Evolutionary conservation across 2,888 invertebrate genomes (phyloP), one percentile per base, ranked within the genome.

Genomic region (Lycia hirtaria): DNA sequence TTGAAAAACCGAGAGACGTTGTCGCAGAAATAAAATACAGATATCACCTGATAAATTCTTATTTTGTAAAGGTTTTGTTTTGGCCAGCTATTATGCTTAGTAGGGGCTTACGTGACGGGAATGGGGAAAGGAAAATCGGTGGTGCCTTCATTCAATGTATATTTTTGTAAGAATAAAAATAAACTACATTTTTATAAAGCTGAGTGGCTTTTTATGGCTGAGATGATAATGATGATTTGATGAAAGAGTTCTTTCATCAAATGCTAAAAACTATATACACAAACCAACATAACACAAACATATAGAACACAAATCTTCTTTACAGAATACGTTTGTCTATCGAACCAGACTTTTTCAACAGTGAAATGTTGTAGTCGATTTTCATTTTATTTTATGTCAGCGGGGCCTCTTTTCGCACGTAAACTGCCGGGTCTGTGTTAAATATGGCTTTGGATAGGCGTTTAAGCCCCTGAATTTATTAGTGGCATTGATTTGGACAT

Each of bases 1-100:
- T 78, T 79, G 76, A 79, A 78, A 74, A 78, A 73, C 70, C 64
- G 64, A 66, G 62, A 60, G 68, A 69, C 69, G 58, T 65, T 73
- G 73, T 68, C 63, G 64, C 55, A 65, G 67, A 69, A 69, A 73
- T 75, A 73, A 72, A 72, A 62, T 71, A 75, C 72, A 66, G 65
- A 59, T 71, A 76, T 73, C 52, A 57, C 57, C 48, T 43, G 41
- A 48, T 52, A 57, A 43, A 57, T 50, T 41, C 19, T 37, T 48
- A 35, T 48, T 57, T 41, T 51, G 47, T 47, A 19, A 44, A 28
- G 38, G 24, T 38, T 56, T 44, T 28, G 40, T 35, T 56, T 51
- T 35, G 51, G 38, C 38, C 38, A 40, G 45, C 38, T 51, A 45
- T 40, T 32, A 50, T 44, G 40, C 40, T 56, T 56, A 45, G 32